Percentiles rank a stretch among this genome's conserved stretches.
phyloP scores from a whole-genome alignment of 2,113 vertebrate genomes.

The Podocnemis expansa region DNA sequence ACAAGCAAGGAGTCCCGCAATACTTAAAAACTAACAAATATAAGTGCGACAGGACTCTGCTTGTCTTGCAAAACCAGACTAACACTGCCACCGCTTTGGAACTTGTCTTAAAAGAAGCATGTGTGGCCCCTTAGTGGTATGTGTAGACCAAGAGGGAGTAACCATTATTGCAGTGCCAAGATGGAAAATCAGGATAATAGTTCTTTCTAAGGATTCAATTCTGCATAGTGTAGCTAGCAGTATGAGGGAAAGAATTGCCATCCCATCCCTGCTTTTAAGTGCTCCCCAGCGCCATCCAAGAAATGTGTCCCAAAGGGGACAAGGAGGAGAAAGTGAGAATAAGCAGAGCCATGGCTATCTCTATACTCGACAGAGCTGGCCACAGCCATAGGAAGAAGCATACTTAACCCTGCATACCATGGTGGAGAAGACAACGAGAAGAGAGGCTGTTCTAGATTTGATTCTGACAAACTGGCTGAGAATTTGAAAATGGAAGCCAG shows the following conservation, averaged over 20 bases:
- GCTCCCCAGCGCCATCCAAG: background rate
- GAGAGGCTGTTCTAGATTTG: background rate
- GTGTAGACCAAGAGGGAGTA: background rate
- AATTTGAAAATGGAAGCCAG: background rate
- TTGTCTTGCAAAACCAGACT: too few species aligned
- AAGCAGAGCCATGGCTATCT: background rate
- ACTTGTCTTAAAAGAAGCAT: background rate
- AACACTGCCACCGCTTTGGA: too few species aligned
- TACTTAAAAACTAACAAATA: too few species aligned
- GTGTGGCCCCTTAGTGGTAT: background rate
- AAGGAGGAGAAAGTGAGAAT: background rate
- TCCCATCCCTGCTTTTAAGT: background rate
- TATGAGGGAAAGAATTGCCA: background rate
- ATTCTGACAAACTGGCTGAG: background rate
- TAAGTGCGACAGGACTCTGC: too few species aligned
- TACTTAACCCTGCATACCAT: background rate
- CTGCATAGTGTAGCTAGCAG: fast-evolving
- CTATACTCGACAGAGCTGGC: background rate
- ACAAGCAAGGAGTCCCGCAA: too few species aligned
- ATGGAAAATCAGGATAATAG: background rate
- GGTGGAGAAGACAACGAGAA: background rate
- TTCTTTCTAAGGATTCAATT: background rate
- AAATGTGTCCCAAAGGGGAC: background rate
- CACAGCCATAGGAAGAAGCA: background rate
- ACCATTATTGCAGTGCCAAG: background rate